These are phyloP conservation scores for Leptinotarsa peninsularis DNA, from an alignment of 2,888 invertebrate species.

Conservation along the genomic window DNA sequence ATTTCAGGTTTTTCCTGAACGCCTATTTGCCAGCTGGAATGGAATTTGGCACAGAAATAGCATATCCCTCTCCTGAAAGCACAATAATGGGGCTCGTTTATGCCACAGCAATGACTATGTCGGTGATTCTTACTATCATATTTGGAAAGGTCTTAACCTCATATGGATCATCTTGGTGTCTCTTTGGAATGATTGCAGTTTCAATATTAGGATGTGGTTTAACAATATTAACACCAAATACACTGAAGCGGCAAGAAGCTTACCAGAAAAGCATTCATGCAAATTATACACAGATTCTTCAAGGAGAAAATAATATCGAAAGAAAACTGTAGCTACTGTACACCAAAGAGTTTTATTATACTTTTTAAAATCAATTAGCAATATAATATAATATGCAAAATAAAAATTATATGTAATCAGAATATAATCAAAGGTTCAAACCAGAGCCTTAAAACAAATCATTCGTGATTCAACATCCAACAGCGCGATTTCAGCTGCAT, in stretches of 20 bases:
- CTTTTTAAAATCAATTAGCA: no score
- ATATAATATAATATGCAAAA: no score
- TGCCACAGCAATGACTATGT: constrained; percentile 52
- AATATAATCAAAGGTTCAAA: no score
- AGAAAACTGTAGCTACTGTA: no score
- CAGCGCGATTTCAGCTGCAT: no score
- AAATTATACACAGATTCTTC: no score
- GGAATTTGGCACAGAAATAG: constrained; percentile 56
- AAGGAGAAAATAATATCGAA: no score
- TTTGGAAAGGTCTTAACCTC: constrained; percentile 44
- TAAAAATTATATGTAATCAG: no score
- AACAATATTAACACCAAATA: constrained; percentile 52
- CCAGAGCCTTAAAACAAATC: no score
- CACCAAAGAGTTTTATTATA: no score
- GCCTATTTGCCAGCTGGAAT: constrained; percentile 57
- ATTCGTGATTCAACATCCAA: no score
- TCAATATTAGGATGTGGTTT: constrained; percentile 49
- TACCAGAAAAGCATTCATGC: no score
- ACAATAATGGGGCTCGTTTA: constrained; percentile 53
- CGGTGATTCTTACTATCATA: constrained; percentile 48
- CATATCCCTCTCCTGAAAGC: constrained; percentile 54
- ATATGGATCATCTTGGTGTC: constrained; percentile 52
- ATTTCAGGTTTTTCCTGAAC: constrained; percentile 53
- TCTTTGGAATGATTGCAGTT: constrained; percentile 42
- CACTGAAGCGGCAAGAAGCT: constrained; percentile 49